Conservation (phyloP, 1,140 invertebrate species). For the Uloborus diversus region DNA sequence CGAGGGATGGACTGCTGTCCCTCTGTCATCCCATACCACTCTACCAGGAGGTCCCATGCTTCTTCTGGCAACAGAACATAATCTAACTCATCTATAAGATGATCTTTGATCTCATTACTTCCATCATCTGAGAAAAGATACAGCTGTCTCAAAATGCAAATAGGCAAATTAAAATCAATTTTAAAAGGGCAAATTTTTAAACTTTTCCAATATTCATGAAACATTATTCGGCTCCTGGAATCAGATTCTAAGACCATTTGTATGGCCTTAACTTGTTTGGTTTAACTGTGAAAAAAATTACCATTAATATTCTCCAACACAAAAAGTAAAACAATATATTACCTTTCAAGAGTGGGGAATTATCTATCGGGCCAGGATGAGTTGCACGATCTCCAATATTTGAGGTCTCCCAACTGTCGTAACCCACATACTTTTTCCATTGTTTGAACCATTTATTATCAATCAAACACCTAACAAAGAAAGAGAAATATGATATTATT, state of each 20-base stretch:
- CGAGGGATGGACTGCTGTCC: slow-evolving; percentile 65
- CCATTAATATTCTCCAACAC: too few relatives aligned
- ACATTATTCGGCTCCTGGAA: too few relatives aligned
- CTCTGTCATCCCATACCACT: slow-evolving; percentile 66
- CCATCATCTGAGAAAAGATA: slow-evolving; percentile 59
- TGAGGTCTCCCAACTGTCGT: slow-evolving; percentile 65
- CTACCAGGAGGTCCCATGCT: slow-evolving; percentile 66
- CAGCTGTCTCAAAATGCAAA: too few relatives aligned
- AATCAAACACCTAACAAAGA: slow-evolving; percentile 65
- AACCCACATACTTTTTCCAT: slow-evolving; percentile 69
- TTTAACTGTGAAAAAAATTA: too few relatives aligned
- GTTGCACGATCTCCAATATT: slow-evolving; percentile 63
- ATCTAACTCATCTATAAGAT: slow-evolving; percentile 69
- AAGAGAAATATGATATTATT: neutral
- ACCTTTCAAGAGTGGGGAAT: slow-evolving; percentile 65
- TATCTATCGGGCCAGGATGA: slow-evolving; percentile 69
- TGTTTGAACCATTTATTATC: slow-evolving; percentile 69
- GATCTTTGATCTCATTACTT: slow-evolving; percentile 64
- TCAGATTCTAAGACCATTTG: too few relatives aligned
- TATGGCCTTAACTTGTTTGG: too few relatives aligned
- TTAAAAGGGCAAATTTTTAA: too few relatives aligned
- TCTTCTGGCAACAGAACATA: slow-evolving; percentile 67
- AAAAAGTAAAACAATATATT: slow-evolving; percentile 32
- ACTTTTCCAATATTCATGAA: too few relatives aligned
- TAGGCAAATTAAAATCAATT: too few relatives aligned